Percentiles rank a stretch among this genome's conserved stretches.
Evolutionary conservation across 1,140 invertebrate species (phyloP).

Genomic region (Nasonia vitripennis): DNA sequence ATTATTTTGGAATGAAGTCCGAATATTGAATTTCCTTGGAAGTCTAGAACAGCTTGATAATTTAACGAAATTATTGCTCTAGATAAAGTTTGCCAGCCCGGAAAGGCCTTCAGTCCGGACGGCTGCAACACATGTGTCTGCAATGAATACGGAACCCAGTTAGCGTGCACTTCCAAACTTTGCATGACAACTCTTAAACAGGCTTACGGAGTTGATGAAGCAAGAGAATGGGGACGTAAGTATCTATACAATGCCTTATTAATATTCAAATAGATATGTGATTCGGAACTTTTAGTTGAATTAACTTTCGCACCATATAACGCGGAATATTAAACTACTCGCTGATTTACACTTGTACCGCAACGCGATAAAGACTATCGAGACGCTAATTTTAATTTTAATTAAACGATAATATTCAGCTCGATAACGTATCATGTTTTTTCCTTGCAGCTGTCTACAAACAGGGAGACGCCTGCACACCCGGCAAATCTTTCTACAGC

Average conservation of each 20-base stretch:
- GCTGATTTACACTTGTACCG: neutral
- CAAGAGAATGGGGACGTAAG: conserved; percentile 20
- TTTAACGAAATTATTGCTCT: neutral
- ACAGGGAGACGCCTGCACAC: conserved; percentile 25
- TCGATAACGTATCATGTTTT: neutral
- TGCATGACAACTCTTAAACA: conserved; percentile 3
- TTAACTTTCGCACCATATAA: neutral
- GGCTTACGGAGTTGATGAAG: neutral
- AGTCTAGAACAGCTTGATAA: neutral
- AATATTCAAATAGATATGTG: neutral
- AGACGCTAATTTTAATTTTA: neutral
- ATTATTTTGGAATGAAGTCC: neutral
- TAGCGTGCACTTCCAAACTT: conserved; percentile 9
- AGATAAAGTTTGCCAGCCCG: neutral
- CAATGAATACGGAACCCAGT: neutral
- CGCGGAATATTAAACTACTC: neutral
- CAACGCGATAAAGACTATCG: neutral
- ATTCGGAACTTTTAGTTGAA: neutral
- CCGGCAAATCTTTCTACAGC: conserved; percentile 42
- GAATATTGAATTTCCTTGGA: neutral
- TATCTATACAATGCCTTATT: neutral
- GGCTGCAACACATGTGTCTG: conserved; percentile 22
- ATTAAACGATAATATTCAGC: neutral
- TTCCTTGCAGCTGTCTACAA: conserved; percentile 6
- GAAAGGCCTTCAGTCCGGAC: conserved; percentile 4